Base-by-base conservation (phyloP, 92 coral and sea anemone genomes). In the Heliopora coerulea region DNA sequence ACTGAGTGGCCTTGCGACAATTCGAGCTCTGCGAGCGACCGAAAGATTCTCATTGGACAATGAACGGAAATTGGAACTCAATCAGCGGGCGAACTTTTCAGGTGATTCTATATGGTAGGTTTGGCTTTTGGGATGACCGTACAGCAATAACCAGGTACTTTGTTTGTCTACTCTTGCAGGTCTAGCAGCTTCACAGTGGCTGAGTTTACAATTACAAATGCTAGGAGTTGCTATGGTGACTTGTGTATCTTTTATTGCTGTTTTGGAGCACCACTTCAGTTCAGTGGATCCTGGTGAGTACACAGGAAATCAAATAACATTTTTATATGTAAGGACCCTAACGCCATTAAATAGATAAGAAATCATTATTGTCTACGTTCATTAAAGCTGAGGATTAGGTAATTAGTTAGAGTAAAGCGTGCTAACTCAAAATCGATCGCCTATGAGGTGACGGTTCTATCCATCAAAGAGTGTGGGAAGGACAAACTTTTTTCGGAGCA, bases 181-280 rank as follows among this genome's bases (percentile, higher is more conserved):
- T 23, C 75, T 93, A 72, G 98, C 85, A 8, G 98, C 96, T n/a
- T 86, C 96, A 6, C 96, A 89, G 72, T 93, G 98, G 98, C 72
- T 93, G 35, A 80, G 93, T 25, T 85, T 93, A 50, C 88, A 87
- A 72, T 72, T 93, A 59, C 98, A 93, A 83, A 83, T 89, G 64
- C 83, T 93, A 56, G 98, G 98, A n/a, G 98, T 93, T 75, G 98
- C 96, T 19, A 93, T 93, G 96, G 89, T 89, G 49, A 90, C 98
- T 15, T 91, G 89, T 52, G 98, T 93, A 35, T 90, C 98, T 19
- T 93, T 93, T 56, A 87, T 93, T 40, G 96, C 98, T 0, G 98
- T 93, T 0, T 65, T 93, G 49, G 98, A 93, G 31, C 98, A 93
- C 79, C 98, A 90, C 72, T 90, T 90, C 64, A 65, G 91, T 75